phyloP scores from a whole-genome alignment of 2,797 vertebrate species.

The Arctocebus calabarensis region DNA sequence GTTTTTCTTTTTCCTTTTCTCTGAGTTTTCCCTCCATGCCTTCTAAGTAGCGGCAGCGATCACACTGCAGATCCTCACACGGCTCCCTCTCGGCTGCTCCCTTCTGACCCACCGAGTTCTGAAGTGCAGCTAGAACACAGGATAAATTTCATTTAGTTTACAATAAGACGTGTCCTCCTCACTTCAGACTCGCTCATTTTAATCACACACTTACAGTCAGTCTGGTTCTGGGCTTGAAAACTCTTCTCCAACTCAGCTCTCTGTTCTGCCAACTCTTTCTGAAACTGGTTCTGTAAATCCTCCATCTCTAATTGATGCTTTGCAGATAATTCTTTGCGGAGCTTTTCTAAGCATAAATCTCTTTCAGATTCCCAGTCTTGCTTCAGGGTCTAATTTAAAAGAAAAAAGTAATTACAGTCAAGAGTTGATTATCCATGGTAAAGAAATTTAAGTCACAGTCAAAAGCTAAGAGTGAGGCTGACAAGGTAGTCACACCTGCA shows the following conservation, averaged over 20 bases:
- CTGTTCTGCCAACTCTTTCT: conserved; percentile 88
- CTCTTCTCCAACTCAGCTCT: conserved; percentile 88
- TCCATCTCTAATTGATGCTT: conserved; percentile 86
- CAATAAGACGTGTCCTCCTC: neutral
- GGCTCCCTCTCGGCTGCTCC: conserved; percentile 85
- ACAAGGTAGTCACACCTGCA: neutral
- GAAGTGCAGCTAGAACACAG: conserved; percentile 53
- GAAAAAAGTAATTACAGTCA: neutral
- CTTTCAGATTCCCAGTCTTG: conserved; percentile 87
- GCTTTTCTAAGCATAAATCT: conserved; percentile 78
- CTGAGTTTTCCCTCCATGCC: conserved; percentile 80
- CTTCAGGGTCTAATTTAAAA: conserved; percentile 87
- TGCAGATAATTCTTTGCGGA: conserved; percentile 84
- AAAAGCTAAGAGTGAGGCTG: neutral
- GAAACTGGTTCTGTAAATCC: conserved; percentile 86
- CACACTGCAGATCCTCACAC: conserved; percentile 84
- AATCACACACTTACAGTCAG: conserved; percentile 88
- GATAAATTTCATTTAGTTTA: neutral
- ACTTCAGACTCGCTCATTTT: neutral
- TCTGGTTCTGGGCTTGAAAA: conserved; percentile 88
- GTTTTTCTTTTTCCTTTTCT: conserved; percentile 89
- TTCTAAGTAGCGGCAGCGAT: conserved; percentile 87
- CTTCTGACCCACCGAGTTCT: conserved; percentile 88
- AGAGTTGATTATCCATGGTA: neutral
- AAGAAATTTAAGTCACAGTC: neutral